A percentile compares a stretch with the other conserved stretches of the same genome.
phyloP scores from a whole-genome alignment of 2,888 invertebrate species.

The Theretra japonica region DNA sequence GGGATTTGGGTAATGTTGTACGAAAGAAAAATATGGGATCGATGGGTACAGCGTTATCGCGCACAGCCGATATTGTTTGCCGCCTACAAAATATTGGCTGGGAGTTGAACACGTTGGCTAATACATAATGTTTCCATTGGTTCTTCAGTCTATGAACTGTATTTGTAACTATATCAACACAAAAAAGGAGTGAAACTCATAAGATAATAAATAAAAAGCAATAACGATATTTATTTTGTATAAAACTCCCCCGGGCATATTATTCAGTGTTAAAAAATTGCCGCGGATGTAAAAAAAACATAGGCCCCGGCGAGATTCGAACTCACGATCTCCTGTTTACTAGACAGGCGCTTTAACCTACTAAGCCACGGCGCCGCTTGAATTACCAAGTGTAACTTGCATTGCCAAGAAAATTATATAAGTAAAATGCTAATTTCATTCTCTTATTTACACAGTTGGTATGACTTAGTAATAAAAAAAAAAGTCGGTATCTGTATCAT shows the following conservation, averaged over 20 bases:
- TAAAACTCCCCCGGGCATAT: no score
- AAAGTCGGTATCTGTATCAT: no score
- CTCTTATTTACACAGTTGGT: no score
- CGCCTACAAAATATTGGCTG: neutral
- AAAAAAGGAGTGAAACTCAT: no score
- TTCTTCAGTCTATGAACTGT: no score
- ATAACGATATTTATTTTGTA: no score
- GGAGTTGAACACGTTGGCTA: neutral
- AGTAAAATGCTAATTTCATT: no score
- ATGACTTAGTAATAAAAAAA: no score
- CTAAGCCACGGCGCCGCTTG: conserved; percentile 78
- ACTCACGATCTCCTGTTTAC: conserved; percentile 83
- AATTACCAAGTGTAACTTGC: neutral
- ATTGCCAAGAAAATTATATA: neutral
- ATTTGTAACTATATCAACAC: no score
- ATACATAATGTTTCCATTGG: neutral
- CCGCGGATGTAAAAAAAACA: neutral
- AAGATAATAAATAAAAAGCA: neutral
- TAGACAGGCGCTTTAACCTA: conserved; percentile 84
- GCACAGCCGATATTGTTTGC: conserved; percentile 5
- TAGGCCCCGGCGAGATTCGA: conserved; percentile 82
- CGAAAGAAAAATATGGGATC: conserved; percentile 12
- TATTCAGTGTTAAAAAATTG: no score
- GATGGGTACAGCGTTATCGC: conserved; percentile 6
- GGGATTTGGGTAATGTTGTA: conserved; percentile 26